Conservation (phyloP, 2,113 vertebrate genomes). For the Bettongia penicillata region DNA sequence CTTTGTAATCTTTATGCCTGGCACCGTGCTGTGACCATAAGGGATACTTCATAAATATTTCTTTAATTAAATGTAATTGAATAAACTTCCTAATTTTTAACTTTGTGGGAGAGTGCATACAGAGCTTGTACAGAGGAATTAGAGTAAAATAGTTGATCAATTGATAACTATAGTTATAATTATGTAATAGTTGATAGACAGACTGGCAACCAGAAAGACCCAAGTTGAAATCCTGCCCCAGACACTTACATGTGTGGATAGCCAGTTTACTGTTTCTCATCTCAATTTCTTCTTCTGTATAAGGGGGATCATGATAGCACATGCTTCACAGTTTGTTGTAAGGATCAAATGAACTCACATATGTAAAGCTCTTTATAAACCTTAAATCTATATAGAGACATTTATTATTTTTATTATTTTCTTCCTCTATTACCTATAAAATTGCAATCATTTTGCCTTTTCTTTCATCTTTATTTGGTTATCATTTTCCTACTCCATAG, state of each 20-base stretch:
- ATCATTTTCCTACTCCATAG: neutral
- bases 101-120: too few species aligned
- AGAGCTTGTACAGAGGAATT: too few species aligned
- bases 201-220: neutral
- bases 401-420: neutral
- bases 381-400: neutral
- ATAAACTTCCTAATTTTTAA: neutral
- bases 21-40: neutral
- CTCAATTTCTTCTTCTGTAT: neutral
- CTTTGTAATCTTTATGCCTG: neutral
- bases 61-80: neutral
- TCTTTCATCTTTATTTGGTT: neutral
- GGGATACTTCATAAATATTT: neutral
- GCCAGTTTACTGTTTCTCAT: neutral
- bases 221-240: neutral
- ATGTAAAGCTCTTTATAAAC: neutral
- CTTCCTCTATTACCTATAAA: neutral
- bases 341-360: neutral
- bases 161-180: neutral
- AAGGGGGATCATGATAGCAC: neutral
- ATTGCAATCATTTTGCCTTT: neutral
- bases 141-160: neutral
- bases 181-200: neutral
- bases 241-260: neutral
- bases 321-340: neutral